A percentile compares a stretch with the other conserved stretches of the same genome.
Evolutionary conservation across 2,797 vertebrate genomes (phyloP).

Genomic region (Coranthus polyacanthus): DNA sequence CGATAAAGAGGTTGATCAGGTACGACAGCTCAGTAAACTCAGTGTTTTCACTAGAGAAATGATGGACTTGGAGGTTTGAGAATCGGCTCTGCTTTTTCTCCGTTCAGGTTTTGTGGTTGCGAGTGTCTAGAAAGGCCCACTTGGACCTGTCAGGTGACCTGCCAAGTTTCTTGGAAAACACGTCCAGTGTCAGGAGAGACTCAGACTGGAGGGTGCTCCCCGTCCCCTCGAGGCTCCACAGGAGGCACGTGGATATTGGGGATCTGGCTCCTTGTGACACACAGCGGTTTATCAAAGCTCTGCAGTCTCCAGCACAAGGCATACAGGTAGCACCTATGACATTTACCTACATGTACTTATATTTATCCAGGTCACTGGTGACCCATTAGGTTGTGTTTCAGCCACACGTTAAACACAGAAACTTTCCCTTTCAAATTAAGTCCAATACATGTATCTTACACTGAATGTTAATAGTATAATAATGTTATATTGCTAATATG

Average conservation of each 20-base stretch:
- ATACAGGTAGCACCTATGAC: constrained; percentile 60
- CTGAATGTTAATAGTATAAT: too few species aligned
- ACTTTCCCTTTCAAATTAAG: too few species aligned
- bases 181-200: constrained; percentile 73
- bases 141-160: constrained; percentile 82
- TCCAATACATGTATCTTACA: too few species aligned
- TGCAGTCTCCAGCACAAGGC: constrained; percentile 84
- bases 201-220: constrained; percentile 82
- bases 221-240: constrained; percentile 80
- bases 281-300: constrained; percentile 76
- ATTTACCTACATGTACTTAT: too few species aligned
- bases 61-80: not conserved
- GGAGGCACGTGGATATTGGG: constrained; percentile 86
- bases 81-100: not conserved
- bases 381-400: too few species aligned
- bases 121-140: constrained; percentile 80
- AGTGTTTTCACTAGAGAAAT: not conserved
- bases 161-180: constrained; percentile 79
- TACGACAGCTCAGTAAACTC: constrained; percentile 25
- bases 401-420: too few species aligned
- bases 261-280: constrained; percentile 86
- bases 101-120: constrained; percentile 76
- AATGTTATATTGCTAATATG: too few species aligned
- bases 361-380: too few species aligned
- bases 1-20: constrained; percentile 84